Evolutionary conservation across 2,113 vertebrate species (phyloP), one percentile per base, ranked within the genome.

Genomic region (Ochotona curzoniae): DNA sequence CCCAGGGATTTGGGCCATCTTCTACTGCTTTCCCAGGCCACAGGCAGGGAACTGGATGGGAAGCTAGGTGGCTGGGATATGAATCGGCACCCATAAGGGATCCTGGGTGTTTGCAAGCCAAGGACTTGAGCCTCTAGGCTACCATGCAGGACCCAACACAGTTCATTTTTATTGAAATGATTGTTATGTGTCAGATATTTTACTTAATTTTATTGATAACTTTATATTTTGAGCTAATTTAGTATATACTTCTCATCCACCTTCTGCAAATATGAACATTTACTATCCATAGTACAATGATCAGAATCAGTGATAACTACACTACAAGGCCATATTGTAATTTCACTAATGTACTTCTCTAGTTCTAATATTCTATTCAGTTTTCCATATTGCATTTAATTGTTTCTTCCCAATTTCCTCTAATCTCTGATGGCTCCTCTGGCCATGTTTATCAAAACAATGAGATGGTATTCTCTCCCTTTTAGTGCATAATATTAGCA

Each of bases 211-310:
- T 76, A 71, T 61, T 80, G 64, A 25, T 63, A 57, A 54, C 30
- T 79, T 90, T 87, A 82, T 25, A 13, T 85, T 96, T 73, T 79
- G 51, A 86, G 57, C 15, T 90, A n/a, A 92, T 78, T 89, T 67
- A 71, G 7, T 28, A 38, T 15, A 47, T n/a, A 30, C 2, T 44
- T 28, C 21, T 60, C 28, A 85, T 10, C 13, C 13, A 57, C 30
- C 23, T 63, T 47, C 38, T 21, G 13, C 44, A 25, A 60, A n/a
- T 38, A 26, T 38, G 67, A 60, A 49, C 25, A 64, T 20, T 12
- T 54, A 47, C 3, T 64, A 57, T 49, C 13, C n/a, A 79, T 7
- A 30, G n/a, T 30, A 74, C 70, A 87, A 26, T 44, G 5, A 66
- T 57, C 35, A 82, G 38, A 57, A 44, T 21, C 10, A 83, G 44